phyloP scores from a whole-genome alignment of 2,888 invertebrate genomes.

The Teleogryllus oceanicus region DNA sequence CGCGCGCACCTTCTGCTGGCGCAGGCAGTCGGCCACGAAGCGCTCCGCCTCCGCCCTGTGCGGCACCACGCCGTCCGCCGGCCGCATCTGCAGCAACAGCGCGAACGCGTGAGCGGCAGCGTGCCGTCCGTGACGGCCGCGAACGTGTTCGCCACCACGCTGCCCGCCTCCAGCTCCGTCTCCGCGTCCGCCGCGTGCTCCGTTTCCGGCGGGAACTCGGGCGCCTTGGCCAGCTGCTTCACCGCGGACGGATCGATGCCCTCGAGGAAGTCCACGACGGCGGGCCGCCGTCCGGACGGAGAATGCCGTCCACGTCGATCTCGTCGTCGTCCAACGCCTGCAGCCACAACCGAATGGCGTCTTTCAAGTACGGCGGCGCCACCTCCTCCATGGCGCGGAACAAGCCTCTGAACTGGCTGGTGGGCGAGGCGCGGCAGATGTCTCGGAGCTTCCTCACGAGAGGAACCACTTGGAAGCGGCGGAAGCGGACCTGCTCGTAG shows the following conservation, averaged over 20 bases:
- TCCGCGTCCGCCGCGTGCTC: not conserved
- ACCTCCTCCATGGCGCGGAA: slow-evolving; percentile 34
- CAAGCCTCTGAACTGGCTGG: slow-evolving; percentile 31
- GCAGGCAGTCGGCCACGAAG: slow-evolving; percentile 36
- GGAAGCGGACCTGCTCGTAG: slow-evolving; percentile 38
- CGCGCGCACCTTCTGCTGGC: slow-evolving; percentile 33
- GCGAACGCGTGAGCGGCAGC: slow-evolving; percentile 37
- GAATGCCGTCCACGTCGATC: not conserved
- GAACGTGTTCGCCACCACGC: slow-evolving; percentile 37
- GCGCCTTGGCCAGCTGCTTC: not conserved
- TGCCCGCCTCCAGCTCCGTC: slow-evolving; percentile 31
- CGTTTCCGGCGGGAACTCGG: not conserved
- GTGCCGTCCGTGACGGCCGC: slow-evolving; percentile 32
- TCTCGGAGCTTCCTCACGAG: slow-evolving; percentile 35
- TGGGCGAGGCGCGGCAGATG: slow-evolving; percentile 24
- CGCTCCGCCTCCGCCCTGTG: slow-evolving; percentile 36
- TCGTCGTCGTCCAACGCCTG: not conserved
- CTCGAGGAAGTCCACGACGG: slow-evolving; percentile 22
- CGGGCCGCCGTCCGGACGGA: slow-evolving; percentile 20
- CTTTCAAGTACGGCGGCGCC: slow-evolving; percentile 36
- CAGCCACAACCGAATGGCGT: slow-evolving; percentile 34
- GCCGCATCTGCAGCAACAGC: slow-evolving; percentile 36
- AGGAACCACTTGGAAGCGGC: slow-evolving; percentile 40
- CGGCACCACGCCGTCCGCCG: slow-evolving; percentile 31
- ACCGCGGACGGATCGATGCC: not conserved